Base-by-base conservation (phyloP, 2,797 vertebrate species). In the Sebastes hopkinsi region DNA sequence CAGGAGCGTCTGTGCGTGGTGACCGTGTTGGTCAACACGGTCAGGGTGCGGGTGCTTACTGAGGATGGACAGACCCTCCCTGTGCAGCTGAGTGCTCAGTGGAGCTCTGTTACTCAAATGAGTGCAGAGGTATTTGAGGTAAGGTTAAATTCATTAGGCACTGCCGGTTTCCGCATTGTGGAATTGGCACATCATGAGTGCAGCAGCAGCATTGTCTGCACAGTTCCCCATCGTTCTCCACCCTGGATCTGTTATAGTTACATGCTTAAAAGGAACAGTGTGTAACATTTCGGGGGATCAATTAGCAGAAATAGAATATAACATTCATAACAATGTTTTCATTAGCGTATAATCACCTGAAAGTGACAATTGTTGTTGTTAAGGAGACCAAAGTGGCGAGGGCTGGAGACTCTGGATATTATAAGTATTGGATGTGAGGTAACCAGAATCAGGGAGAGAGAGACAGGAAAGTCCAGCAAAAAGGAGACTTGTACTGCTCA, bases 11-110 rank as follows among this genome's bases (percentile, higher is more conserved):
- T 99, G 88, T 97, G 96, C 0, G 34, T 96, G 5, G 96, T 98
- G 82, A 96, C 96, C 0, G 93, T 98, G 79, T 89, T 98, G 87
- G 97, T 99, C 86, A 97, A 95, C 94, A 96, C 97, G 0, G 95
- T 96, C 0, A 94, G 90, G 0, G 95, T 98, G 70, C 93, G 94
- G 0, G 97, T 99, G 58, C 96, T 98, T 2, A 97, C 97, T 0
- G 97, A 98, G 90, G 97, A 99, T 0, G 98, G 99, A 1, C 97
- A 97, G 90, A 97, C 96, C 1, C 90, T 99, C 76, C 97, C 97
- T 0, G 93, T 96, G 56, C 98, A 99, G 96, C 94, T 99, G 80
- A 97, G 96, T 0, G 93, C 94, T 0, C 94, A 95, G 87, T 99
- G 98, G 99, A 95, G 91, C 90, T 97, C 97, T 0, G 94, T 96